These are phyloP conservation scores for Spilarctia lutea DNA, from an alignment of 2,888 invertebrate species.

Conservation along the genomic window DNA sequence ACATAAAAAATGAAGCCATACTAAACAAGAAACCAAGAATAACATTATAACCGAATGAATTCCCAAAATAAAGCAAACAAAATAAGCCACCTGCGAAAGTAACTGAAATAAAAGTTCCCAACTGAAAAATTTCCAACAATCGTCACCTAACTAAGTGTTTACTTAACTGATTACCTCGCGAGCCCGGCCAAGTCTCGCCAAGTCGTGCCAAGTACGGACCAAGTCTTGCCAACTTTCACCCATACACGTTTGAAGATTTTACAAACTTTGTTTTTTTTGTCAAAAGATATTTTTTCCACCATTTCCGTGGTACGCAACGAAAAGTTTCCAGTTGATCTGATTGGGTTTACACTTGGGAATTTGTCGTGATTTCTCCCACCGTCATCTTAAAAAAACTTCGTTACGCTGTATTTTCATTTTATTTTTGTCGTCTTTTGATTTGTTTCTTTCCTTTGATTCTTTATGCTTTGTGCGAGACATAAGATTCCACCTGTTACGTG, in stretches of 20 bases:
- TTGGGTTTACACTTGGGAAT: constrained; percentile 42
- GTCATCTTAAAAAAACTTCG: constrained; percentile 42
- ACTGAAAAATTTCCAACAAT: constrained; percentile 38
- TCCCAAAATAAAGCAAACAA: constrained; percentile 31
- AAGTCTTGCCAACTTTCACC: constrained; percentile 32
- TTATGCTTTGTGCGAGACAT: constrained; percentile 32
- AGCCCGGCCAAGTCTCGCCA: constrained; percentile 33
- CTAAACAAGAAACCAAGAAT: constrained; percentile 3
- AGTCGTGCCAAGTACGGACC: constrained; percentile 22
- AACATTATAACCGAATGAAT: constrained; percentile 25
- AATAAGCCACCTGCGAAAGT: constrained; percentile 27
- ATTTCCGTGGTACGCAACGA: constrained; percentile 29
- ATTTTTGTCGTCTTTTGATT: constrained; percentile 37
- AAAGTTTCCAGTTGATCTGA: constrained; percentile 49
- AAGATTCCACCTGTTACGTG: constrained; percentile 21
- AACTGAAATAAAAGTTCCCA: constrained; percentile 34
- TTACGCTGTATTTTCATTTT: constrained; percentile 33
- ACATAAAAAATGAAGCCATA: not conserved
- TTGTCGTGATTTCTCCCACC: constrained; percentile 37
- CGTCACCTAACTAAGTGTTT: constrained; percentile 52
- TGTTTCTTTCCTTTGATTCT: constrained; percentile 39
- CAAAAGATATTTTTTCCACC: constrained; percentile 33
- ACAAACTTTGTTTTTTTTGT: constrained; percentile 39
- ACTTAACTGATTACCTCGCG: constrained; percentile 51
- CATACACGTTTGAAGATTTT: constrained; percentile 48